phyloP scores from a whole-genome alignment of 2,888 invertebrate species.

The Meghimatium bilineatum region DNA sequence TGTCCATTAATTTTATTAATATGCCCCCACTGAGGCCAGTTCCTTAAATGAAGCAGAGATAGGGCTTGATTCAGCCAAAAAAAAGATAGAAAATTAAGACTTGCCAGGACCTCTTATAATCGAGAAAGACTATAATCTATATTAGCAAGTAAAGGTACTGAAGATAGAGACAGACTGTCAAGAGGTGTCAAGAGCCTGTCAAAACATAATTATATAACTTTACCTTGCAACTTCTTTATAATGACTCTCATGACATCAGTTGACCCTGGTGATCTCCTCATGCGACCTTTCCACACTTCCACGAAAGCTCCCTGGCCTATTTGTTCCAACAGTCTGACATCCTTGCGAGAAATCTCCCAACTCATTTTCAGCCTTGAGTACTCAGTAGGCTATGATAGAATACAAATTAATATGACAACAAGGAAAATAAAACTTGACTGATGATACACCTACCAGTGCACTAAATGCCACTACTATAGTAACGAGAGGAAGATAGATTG shows the following conservation, averaged over 20 bases:
- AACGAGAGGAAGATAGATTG: no score
- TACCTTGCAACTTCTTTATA: slow-evolving; percentile 68
- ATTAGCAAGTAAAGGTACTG: no score
- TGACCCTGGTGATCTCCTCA: slow-evolving; percentile 65
- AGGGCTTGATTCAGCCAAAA: no score
- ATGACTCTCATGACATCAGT: slow-evolving; percentile 68
- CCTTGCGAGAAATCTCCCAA: slow-evolving; percentile 69
- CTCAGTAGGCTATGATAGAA: slow-evolving; percentile 57
- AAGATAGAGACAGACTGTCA: no score
- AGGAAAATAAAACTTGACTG: not conserved
- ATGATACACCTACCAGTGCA: not conserved
- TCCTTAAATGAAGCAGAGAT: no score
- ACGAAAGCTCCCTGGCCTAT: slow-evolving; percentile 68
- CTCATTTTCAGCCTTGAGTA: slow-evolving; percentile 67
- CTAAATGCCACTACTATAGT: not conserved
- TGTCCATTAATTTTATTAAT: no score
- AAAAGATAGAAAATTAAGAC: no score
- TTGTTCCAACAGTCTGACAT: slow-evolving; percentile 66
- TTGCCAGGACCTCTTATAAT: no score
- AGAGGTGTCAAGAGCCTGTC: no score
- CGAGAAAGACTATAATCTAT: no score
- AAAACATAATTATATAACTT: slow-evolving; percentile 30
- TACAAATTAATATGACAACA: not conserved
- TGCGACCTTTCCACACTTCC: slow-evolving; percentile 70
- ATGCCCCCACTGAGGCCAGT: no score